Percentiles rank a stretch among this genome's conserved stretches.
These are phyloP conservation scores for Onchidella celtica DNA, from an alignment of 2,888 invertebrate genomes.

Conservation along the genomic window DNA sequence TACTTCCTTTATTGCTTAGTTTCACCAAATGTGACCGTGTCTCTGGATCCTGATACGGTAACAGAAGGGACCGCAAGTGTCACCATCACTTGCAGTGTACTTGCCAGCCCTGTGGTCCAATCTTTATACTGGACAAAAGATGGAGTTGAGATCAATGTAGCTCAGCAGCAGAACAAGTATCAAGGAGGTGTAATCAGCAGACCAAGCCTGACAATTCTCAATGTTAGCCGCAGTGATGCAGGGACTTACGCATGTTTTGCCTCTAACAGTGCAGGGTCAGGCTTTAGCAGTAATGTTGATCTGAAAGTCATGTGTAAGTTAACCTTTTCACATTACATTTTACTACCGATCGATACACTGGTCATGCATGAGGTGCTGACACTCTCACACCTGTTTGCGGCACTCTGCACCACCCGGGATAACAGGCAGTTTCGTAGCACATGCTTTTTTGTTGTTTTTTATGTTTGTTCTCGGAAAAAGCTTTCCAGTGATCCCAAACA, in stretches of 20 bases:
- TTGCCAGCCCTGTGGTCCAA: not conserved
- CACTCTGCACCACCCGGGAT: too few relatives aligned
- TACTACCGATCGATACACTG: too few relatives aligned
- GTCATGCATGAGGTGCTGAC: too few relatives aligned
- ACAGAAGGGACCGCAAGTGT: not conserved
- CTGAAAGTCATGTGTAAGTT: conserved; percentile 14
- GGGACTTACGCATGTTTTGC: not conserved
- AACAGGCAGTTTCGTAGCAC: too few relatives aligned
- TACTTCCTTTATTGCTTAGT: not conserved
- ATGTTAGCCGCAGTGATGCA: not conserved
- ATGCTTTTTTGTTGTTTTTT: too few relatives aligned
- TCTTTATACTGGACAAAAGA: conserved; percentile 17
- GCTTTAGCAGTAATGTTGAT: not conserved
- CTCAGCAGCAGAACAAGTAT: not conserved
- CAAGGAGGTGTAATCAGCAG: not conserved
- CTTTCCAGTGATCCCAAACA: too few relatives aligned
- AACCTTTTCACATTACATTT: too few relatives aligned
- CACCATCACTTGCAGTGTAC: not conserved
- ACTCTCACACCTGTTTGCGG: too few relatives aligned
- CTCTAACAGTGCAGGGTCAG: not conserved
- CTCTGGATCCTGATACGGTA: not conserved
- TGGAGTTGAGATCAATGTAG: not conserved
- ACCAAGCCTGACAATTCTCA: not conserved
- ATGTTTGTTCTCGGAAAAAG: too few relatives aligned
- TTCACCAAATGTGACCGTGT: not conserved